Evolutionary conservation across 2,113 vertebrate genomes (phyloP).

Genomic region (Nesogale talazaci): DNA sequence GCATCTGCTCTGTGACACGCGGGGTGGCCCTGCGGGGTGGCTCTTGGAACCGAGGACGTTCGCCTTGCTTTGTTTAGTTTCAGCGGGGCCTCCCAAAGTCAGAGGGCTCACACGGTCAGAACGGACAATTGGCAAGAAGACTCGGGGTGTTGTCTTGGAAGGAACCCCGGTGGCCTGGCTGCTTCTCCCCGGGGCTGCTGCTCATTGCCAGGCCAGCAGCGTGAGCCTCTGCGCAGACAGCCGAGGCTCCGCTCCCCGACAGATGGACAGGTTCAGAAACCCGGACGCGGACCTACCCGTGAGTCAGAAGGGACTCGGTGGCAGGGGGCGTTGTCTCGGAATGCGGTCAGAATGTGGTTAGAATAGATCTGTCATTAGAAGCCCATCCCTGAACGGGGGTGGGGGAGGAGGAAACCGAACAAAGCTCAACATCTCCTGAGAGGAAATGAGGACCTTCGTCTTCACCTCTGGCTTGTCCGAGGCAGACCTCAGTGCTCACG

Average conservation of each 20-base stretch:
- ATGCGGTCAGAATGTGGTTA: neutral
- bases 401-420: neutral
- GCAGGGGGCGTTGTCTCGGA: neutral
- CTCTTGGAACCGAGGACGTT: no score
- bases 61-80: neutral
- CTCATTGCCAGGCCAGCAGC: no score
- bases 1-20: neutral
- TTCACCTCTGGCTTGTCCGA: neutral
- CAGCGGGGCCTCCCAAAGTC: neutral
- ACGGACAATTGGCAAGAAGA: neutral
- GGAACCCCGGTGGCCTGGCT: no score
- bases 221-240: no score
- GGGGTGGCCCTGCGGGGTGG: neutral
- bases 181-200: no score
- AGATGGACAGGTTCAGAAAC: no score
- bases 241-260: no score
- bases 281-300: no score
- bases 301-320: neutral
- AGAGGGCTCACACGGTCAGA: neutral
- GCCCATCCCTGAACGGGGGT: neutral
- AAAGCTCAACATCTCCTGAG: neutral
- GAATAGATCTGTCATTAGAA: slow-evolving; percentile 16
- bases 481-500: rapidly evolving
- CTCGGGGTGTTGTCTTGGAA: neutral
- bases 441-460: neutral